Percentiles rank a stretch among this genome's conserved stretches.
Evolutionary conservation across 2,797 vertebrate species (phyloP).

Genomic region (Leontopithecus rosalia): DNA sequence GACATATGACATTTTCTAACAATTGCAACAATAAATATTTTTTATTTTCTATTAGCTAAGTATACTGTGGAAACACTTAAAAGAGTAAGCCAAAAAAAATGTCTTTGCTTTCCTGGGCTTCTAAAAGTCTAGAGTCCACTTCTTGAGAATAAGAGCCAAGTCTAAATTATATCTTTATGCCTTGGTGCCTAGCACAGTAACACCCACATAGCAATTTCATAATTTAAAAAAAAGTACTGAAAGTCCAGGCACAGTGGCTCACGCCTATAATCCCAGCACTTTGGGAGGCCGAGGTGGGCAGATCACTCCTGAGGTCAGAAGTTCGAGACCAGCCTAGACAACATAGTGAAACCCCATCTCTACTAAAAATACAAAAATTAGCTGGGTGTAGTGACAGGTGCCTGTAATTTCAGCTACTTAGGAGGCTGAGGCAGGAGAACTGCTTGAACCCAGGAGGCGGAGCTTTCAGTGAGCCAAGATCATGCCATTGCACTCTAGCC

Average conservation of each 20-base stretch:
- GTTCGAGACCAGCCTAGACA: background rate
- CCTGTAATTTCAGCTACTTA: background rate
- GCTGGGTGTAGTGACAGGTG: background rate
- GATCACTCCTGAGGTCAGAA: background rate
- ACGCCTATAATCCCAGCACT: background rate
- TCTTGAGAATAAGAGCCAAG: background rate
- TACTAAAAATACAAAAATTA: background rate
- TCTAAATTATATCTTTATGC: background rate
- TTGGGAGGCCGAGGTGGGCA: background rate
- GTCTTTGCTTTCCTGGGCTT: background rate
- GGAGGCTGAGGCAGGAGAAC: background rate
- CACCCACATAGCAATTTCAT: background rate
- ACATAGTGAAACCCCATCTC: background rate
- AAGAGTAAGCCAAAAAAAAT: conserved; percentile 34
- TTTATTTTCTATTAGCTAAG: conserved; percentile 18
- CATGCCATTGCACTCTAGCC: too few relatives aligned
- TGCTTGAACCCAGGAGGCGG: background rate
- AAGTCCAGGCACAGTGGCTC: background rate
- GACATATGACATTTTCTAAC: background rate
- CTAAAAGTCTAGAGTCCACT: background rate
- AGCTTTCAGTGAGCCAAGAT: background rate
- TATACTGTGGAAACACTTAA: background rate
- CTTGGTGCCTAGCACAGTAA: background rate
- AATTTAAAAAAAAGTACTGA: background rate
- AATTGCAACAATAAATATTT: background rate